phyloP scores from a whole-genome alignment of 92 coral and sea anemone species.

The Parazoanthus atlanticus region DNA sequence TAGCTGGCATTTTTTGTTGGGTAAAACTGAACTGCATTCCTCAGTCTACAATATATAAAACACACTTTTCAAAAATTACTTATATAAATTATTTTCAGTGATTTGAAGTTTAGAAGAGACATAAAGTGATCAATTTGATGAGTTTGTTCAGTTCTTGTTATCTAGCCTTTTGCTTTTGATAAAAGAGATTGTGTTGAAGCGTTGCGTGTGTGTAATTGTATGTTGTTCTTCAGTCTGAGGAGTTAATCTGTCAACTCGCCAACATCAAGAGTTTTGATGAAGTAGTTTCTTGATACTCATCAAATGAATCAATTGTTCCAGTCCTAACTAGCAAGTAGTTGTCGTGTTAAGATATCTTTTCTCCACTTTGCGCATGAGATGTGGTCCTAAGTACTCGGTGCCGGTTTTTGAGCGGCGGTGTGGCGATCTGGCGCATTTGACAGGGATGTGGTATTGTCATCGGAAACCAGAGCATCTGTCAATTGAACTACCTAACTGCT shows the following conservation, averaged over 20 bases:
- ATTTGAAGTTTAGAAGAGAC: not conserved
- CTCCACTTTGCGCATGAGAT: not conserved
- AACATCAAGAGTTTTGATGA: not conserved
- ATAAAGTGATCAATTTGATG: not conserved
- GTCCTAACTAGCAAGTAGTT: not conserved
- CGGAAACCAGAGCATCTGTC: constrained; percentile 7
- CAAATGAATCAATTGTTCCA: not conserved
- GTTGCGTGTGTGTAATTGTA: constrained; percentile 30
- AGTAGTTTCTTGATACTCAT: not conserved
- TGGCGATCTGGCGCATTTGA: not conserved
- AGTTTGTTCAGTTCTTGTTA: not conserved
- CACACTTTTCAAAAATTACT: not conserved
- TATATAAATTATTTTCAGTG: not conserved
- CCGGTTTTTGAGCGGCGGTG: not conserved
- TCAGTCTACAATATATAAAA: not conserved
- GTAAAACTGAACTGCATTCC: not conserved
- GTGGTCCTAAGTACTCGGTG: not conserved
- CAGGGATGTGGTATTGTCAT: not conserved
- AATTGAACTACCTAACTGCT: not conserved
- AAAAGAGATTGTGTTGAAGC: not conserved
- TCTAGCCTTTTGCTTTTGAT: not conserved
- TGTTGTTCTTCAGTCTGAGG: constrained; percentile 13
- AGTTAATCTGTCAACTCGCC: not conserved
- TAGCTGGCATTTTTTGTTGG: not conserved
- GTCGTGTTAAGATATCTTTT: not conserved